Conservation (phyloP, 2,888 invertebrate species). For the Spilarctia lutea region DNA sequence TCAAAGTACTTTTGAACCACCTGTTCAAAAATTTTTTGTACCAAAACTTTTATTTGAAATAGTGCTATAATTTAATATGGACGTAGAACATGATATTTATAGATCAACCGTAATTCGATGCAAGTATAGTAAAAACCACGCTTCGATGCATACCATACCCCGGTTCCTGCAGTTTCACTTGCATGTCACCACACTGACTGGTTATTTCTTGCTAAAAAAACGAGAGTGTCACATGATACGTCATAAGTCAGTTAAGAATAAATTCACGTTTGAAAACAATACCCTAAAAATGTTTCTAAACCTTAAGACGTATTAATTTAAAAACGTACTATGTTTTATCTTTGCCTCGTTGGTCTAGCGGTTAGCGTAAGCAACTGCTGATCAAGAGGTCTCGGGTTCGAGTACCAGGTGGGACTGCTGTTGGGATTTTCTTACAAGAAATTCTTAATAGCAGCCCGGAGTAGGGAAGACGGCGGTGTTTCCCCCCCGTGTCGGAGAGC, state of each 20-base stretch:
- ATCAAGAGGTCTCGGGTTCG: too few relatives aligned
- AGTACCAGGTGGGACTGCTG: too few relatives aligned
- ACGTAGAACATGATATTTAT: neutral
- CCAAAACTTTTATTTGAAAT: neutral
- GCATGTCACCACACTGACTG: conserved; percentile 20
- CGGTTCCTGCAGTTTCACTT: conserved; percentile 40
- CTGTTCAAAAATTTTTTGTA: too few relatives aligned
- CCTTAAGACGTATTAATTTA: neutral
- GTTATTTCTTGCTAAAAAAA: conserved; percentile 31
- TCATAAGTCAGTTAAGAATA: neutral
- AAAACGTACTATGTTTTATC: too few relatives aligned
- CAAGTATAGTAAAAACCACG: conserved; percentile 17
- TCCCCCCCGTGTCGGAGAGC: too few relatives aligned
- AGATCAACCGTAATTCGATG: conserved; percentile 12
- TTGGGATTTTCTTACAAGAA: too few relatives aligned
- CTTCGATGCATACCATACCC: conserved; percentile 23
- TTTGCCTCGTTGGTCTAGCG: too few relatives aligned
- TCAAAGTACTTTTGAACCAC: too few relatives aligned
- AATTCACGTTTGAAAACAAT: neutral
- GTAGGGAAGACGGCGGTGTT: too few relatives aligned
- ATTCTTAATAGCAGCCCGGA: too few relatives aligned
- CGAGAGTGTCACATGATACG: conserved; percentile 21
- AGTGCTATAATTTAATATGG: neutral
- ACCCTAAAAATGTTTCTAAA: neutral
- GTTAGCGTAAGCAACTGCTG: too few relatives aligned